Base-by-base conservation (phyloP, 2,888 invertebrate genomes). In the Oscheius sp. region DNA sequence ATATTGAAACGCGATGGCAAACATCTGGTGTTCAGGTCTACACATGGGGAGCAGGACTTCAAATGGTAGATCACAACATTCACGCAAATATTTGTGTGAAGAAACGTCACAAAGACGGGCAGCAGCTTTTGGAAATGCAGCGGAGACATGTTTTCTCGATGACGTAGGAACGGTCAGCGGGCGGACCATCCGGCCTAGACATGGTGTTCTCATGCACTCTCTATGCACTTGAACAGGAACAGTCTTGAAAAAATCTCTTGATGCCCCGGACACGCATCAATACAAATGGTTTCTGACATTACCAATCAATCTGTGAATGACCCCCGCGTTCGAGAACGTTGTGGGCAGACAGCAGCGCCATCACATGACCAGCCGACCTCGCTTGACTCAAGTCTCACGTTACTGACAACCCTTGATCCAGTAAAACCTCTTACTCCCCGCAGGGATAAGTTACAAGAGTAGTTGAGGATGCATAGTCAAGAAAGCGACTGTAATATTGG, bases 11-110 rank as follows among this genome's bases (percentile, higher is more conserved):
- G 54, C 47, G 24, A 17, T 33, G n/a, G 33, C 54, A 59, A 59
- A 59, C 59, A 59, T n/a, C 59, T 59, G 24, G 41, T 41, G 20
- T 41, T 59, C 59, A 59, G 59, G 59, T 44, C 59, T 59, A 44
- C 59, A 59, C 44, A 59, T 26, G 44, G 59, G 59, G 38, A 59
- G 44, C 30, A 59, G 44, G 44, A 22, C 41, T 44, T 30, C 26
- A 26, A 59, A 38, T 59, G 44, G 28, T 24, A 44, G 59, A 59
- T 44, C 59, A 59, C 44, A 59, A 41, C 41, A 59, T 44, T 28
- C 59, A 44, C n/a, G 26, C 59, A 59, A 59, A 59, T 59, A 59
- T 59, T 59, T 59, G 59, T 17, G 44, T 28, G 28, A 17, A 24
- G 59, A 20, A 44, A 59, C 59, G 59, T 59, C 59, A 59, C 41